Conservation (phyloP, 2,888 invertebrate species). For the Drosophila pegasa region DNA sequence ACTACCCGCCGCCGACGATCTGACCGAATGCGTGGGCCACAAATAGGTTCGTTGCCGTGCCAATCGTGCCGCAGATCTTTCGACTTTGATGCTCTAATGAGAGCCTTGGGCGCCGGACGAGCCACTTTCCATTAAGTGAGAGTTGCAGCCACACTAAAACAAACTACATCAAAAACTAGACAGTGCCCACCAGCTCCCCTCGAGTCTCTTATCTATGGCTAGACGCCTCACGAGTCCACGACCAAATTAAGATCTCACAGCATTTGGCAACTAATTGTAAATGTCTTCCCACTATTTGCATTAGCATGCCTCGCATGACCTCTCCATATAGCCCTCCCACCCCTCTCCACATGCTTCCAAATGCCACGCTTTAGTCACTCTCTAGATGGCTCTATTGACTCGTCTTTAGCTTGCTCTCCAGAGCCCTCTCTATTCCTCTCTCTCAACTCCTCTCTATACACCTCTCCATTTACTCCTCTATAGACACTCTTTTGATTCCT, state of each 20-base stretch:
- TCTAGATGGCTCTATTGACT: conserved; percentile 3
- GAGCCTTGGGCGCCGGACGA: conserved; percentile 21
- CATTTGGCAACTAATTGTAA: conserved; percentile 77
- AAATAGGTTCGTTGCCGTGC: conserved; percentile 3
- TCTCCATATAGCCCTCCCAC: background rate
- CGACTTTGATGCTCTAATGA: conserved; percentile 71
- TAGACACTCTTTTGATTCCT: background rate
- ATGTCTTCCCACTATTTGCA: conserved; percentile 75
- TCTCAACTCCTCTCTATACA: background rate
- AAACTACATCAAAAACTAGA: conserved; percentile 72
- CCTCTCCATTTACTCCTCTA: background rate
- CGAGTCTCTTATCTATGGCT: background rate
- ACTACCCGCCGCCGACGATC: conserved; percentile 10
- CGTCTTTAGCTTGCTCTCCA: background rate
- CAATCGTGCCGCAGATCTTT: conserved; percentile 37
- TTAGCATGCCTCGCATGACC: conserved; percentile 29
- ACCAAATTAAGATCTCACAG: conserved; percentile 78
- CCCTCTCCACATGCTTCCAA: background rate
- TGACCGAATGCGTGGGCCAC: conserved; percentile 36
- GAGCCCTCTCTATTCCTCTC: background rate
- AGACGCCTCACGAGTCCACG: conserved; percentile 48
- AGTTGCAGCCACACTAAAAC: conserved; percentile 55
- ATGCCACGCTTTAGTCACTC: background rate
- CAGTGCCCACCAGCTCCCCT: conserved; percentile 24
- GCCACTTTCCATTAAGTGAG: conserved; percentile 72